Percentiles rank a stretch among this genome's conserved stretches.
phyloP scores from a whole-genome alignment of 2,113 vertebrate genomes.

The Pteruthius melanotis region DNA sequence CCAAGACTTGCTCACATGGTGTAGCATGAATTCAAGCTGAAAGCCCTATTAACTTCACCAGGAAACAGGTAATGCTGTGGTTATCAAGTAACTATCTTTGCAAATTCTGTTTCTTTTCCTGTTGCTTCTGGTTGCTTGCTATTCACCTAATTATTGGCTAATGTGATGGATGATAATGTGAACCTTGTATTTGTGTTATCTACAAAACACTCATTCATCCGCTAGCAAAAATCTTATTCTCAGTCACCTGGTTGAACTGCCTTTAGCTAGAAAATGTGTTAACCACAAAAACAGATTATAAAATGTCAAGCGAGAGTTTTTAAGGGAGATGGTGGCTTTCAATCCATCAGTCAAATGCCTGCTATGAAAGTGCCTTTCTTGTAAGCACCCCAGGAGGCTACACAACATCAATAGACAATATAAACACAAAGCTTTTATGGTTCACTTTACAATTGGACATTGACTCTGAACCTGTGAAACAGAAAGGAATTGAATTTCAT shows the following conservation, averaged over 20 bases:
- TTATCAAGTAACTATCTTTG: not conserved
- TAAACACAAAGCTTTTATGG: conserved; percentile 50
- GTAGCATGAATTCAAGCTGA: not conserved
- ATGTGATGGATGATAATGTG: not conserved
- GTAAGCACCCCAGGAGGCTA: conserved; percentile 44
- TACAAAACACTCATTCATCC: not conserved
- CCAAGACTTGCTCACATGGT: not conserved
- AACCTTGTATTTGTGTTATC: not conserved
- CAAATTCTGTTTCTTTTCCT: not conserved
- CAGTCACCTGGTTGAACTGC: conserved; percentile 5
- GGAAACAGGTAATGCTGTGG: not conserved
- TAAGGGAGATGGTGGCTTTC: conserved; percentile 15
- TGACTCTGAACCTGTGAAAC: conserved; percentile 54
- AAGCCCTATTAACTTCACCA: not conserved
- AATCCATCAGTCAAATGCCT: conserved; percentile 45
- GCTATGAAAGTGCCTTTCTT: conserved; percentile 29
- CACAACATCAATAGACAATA: conserved; percentile 25
- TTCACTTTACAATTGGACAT: conserved; percentile 53
- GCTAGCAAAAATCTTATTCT: not conserved
- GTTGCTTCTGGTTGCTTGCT: not conserved
- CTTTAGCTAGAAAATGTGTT: conserved; percentile 36
- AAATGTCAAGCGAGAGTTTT: not conserved
- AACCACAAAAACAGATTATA: conserved; percentile 39
- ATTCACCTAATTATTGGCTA: conserved; percentile 14
- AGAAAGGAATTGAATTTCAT: conserved; percentile 54